A percentile compares a stretch with the other conserved stretches of the same genome.
Conservation (phyloP, 2,113 vertebrate genomes). For the Peromyscus polionotus region DNA sequence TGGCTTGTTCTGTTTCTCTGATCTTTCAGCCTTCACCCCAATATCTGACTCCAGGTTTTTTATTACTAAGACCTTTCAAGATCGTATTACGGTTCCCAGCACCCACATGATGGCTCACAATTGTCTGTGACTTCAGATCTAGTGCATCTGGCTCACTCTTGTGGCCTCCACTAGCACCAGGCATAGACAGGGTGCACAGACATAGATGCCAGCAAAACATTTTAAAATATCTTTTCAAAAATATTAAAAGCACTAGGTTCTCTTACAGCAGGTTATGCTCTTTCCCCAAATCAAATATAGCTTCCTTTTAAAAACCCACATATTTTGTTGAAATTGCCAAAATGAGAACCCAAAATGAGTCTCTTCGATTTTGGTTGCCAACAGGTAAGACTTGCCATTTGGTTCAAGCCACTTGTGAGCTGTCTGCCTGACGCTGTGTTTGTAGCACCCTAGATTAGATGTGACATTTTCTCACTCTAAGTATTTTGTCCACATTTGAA, state of each 20-base stretch:
- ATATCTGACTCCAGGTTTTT: too few species aligned
- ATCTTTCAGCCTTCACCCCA: too few species aligned
- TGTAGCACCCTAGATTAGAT: constrained; percentile 81
- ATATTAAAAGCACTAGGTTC: neutral
- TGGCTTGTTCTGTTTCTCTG: too few species aligned
- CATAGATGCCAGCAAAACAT: neutral
- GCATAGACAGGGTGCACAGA: neutral
- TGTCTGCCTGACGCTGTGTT: constrained; percentile 39
- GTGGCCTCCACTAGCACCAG: neutral
- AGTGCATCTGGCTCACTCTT: neutral
- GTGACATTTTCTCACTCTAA: constrained; percentile 84
- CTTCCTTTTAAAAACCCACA: neutral
- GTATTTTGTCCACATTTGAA: constrained; percentile 81
- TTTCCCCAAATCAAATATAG: constrained; percentile 37
- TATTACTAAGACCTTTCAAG: too few species aligned
- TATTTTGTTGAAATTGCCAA: constrained; percentile 15
- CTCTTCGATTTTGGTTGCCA: constrained; percentile 48
- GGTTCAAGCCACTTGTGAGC: constrained; percentile 56
- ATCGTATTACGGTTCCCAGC: neutral
- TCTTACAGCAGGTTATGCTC: neutral
- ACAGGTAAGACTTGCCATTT: constrained; percentile 58
- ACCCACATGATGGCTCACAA: neutral
- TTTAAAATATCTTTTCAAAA: neutral
- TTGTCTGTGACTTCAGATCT: neutral
- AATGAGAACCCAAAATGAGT: constrained; percentile 16